Evolutionary conservation across 2,797 vertebrate species (phyloP).

Genomic region (Choloepus didactylus): DNA sequence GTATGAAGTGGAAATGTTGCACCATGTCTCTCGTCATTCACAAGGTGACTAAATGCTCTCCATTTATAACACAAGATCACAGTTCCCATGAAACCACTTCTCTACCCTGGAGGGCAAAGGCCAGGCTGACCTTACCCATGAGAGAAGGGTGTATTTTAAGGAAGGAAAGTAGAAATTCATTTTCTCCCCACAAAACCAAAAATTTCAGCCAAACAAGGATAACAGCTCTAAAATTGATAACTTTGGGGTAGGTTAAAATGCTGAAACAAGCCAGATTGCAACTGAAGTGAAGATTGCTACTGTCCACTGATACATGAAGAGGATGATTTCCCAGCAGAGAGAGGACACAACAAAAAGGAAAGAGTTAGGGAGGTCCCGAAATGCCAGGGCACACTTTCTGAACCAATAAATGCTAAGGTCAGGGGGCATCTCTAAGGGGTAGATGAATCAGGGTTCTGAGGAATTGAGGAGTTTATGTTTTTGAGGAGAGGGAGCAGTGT

Average conservation of each 20-base stretch:
- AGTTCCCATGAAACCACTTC: not conserved
- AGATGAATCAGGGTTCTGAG: not conserved
- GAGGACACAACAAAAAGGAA: not conserved
- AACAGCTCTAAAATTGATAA: not conserved
- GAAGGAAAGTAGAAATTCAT: not conserved
- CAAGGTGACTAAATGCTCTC: not conserved
- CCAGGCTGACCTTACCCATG: not conserved
- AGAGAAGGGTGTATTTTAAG: not conserved
- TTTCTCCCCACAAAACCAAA: not conserved
- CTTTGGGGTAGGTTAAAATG: not conserved
- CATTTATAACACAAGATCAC: not conserved
- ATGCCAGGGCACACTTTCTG: not conserved
- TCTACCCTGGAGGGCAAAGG: not conserved
- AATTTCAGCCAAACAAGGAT: not conserved
- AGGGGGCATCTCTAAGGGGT: not conserved
- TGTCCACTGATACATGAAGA: not conserved
- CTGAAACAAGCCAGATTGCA: not conserved
- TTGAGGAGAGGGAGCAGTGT: not conserved
- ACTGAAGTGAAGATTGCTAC: not conserved
- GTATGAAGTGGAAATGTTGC: not conserved
- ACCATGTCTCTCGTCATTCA: not conserved
- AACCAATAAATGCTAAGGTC: not conserved
- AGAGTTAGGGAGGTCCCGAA: not conserved
- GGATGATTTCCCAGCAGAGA: not conserved
- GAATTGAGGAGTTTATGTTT: not conserved